Conservation (phyloP, 2,113 vertebrate genomes). For the Tonatia bakeri region DNA sequence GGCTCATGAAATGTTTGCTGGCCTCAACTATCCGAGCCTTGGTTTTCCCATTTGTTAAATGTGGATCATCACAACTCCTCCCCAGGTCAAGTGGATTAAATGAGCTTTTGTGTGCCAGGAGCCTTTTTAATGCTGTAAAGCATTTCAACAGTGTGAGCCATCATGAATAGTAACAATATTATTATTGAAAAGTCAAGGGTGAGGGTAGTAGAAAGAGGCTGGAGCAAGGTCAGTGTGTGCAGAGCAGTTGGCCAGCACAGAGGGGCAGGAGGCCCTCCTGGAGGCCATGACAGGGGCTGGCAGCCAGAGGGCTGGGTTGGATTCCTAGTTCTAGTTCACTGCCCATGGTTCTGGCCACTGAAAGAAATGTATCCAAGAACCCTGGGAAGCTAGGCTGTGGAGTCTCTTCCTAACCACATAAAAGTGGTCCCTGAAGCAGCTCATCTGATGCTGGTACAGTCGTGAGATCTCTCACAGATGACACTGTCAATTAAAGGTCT, state of each 20-base stretch:
- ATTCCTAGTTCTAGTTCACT: not conserved
- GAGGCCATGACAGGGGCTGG: not conserved
- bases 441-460: constrained; percentile 43
- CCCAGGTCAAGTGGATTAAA: not conserved
- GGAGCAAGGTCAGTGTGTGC: not conserved
- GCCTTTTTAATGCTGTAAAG: not conserved
- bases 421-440: constrained; percentile 37
- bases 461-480: constrained; percentile 26
- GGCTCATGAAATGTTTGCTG: not conserved
- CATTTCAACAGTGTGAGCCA: not conserved
- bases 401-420: constrained; percentile 49
- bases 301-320: not conserved
- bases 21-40: not conserved
- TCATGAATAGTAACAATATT: not conserved
- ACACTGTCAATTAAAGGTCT: constrained; percentile 56
- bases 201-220: not conserved
- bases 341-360: not conserved
- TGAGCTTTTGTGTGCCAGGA: not conserved
- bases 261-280: not conserved
- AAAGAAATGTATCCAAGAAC: not conserved
- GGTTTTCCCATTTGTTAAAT: not conserved
- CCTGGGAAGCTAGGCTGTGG: not conserved
- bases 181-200: not conserved
- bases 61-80: not conserved
- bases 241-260: not conserved